Base-by-base conservation (phyloP, 92 coral and sea anemone species). In the Hydrozoanthus gracilis region DNA sequence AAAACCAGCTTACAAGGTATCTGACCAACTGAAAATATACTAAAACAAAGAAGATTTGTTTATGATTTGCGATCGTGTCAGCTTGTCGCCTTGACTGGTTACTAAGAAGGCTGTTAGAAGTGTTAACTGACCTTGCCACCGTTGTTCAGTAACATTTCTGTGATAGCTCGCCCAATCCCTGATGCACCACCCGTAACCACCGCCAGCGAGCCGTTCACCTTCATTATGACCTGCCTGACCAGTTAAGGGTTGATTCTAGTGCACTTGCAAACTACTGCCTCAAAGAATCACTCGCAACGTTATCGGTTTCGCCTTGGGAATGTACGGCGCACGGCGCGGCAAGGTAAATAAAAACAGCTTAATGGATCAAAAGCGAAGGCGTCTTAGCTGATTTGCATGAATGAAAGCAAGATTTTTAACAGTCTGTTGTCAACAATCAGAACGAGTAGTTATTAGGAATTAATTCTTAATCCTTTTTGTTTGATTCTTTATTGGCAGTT, bases 181-280 rank as follows among this genome's bases (percentile, higher is more conserved):
- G 85, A 80, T 47, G 49, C 85, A 9, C 85, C 85, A 44, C 74
- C 85, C 14, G 85, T 80, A 39, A 80, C 85, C 3, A 80, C 74
- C 6, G 85, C 85, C 74, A 80, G 11, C 20, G 73, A 64, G 6
- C 85, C 74, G 4, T 66, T 62, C 2, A 80, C 48, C 47, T 27
- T 80, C 85, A 80, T 80, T 7, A 0, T 79, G 50, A 55, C 4
- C 84, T 62, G 84, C n/a, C 48, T 52, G 44, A 17, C 61, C 79
- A 50, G 7, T 12, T 76, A 14, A 39, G 45, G 46, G 35, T 3
- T n/a, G 18, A 16, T 64, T 64, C 12, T 16, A 8, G 6, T n/a
- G 3, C 18, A 64, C 2, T 15, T 14, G 39, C 69, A 64, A 35
- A 27, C 39, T 4, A n/a, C 69, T 17, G 69, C 35, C 18, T 8